Evolutionary conservation across 2,888 invertebrate genomes (phyloP).

Genomic region (Limnephilus marmoratus): DNA sequence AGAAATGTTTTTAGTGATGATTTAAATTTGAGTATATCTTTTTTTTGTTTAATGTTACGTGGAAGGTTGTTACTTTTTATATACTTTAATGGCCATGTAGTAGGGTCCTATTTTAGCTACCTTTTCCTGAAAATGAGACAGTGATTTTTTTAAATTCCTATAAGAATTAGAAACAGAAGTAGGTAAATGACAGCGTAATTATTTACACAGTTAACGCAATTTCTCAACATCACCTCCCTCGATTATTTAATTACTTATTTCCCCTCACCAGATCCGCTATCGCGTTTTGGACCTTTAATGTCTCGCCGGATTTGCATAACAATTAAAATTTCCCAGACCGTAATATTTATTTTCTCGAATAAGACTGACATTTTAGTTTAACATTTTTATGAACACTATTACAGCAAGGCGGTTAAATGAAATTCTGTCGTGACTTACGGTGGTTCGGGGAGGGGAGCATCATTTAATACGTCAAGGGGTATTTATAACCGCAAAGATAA

Average conservation of each 20-base stretch:
- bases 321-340: slow-evolving; percentile 52
- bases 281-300: slow-evolving; percentile 35
- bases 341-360: slow-evolving; percentile 44
- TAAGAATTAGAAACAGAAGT: background rate
- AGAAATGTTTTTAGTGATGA: too few relatives aligned
- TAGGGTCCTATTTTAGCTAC: too few relatives aligned
- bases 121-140: background rate
- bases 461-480: slow-evolving; percentile 60
- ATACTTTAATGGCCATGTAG: too few relatives aligned
- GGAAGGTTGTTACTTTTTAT: too few relatives aligned
- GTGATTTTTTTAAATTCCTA: background rate
- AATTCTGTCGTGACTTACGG: slow-evolving; percentile 60
- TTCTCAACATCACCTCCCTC: slow-evolving; percentile 9
- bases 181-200: background rate
- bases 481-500: slow-evolving; percentile 65
- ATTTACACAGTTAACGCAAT: slow-evolving; percentile 16
- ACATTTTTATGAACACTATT: slow-evolving; percentile 59
- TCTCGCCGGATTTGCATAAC: slow-evolving; percentile 48
- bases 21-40: too few relatives aligned
- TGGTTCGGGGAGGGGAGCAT: slow-evolving; percentile 48
- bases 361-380: slow-evolving; percentile 44
- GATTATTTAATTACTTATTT: slow-evolving; percentile 34
- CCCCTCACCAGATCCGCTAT: slow-evolving; percentile 26
- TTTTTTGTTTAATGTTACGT: too few relatives aligned
- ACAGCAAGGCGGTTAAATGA: slow-evolving; percentile 57